Evolutionary conservation across 2,888 invertebrate species (phyloP), one percentile per base, ranked within the genome.

Genomic region (Cyaniris semiargus): DNA sequence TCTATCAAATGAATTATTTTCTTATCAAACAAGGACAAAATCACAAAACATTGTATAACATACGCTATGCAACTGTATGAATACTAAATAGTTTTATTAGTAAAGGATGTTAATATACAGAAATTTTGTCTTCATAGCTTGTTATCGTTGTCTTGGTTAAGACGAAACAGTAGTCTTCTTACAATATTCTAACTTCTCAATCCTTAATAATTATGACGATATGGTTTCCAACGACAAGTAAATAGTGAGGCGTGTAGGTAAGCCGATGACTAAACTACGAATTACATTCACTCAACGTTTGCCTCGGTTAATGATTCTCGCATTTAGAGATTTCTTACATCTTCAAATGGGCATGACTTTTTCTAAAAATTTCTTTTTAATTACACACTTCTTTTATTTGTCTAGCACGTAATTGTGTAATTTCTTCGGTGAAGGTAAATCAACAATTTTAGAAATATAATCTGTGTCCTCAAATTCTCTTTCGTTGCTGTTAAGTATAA

Each of bases 331-430:
- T 74, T 21, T 74, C 18, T 48, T 48, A 18, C 74, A 74, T 53
- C 74, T 74, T 18, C 53, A 74, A 74, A 74, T 74, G 74, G 74
- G 74, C 53, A 74, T 74, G 48, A 53, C 18, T 23, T 53, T 53
- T 74, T 74, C 74, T 48, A n/a, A 74, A 53, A 74, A 48, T 23
- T 74, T 48, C 48, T 74, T 48, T 27, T 74, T 74, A 74, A 71
- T 66, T 66, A 66, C 66, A 15, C 18, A 15, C 1, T 66, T 66
- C n/a, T 58, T 58, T 66, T 66, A 23, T 31, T 66, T 66, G 27
- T 66, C 60, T 23, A 66, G 13, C 23, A 15, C 18, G 27, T 31
- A 31, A 15, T 66, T 66, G 15, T 66, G 6, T 66, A 66, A 66
- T 66, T 15, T 21, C 18, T 66, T 31, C 23, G 18, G 66, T 66